Conservation (phyloP, 2,888 invertebrate genomes). For the Leptopilina drosophilae region DNA sequence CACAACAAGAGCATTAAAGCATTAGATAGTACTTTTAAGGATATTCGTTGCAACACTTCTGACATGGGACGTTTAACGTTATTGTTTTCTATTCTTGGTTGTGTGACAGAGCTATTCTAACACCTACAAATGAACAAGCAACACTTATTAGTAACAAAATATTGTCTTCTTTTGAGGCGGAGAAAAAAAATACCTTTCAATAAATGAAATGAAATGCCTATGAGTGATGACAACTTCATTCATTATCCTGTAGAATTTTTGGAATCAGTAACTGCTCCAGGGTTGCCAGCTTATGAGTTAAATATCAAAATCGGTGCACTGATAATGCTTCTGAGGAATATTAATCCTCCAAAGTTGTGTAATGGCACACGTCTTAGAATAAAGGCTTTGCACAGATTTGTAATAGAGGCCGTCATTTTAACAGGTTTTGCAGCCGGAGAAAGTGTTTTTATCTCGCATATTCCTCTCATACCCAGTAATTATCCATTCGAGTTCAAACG, state of each 20-base stretch:
- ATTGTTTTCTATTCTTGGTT: slow-evolving; percentile 48
- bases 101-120: background rate
- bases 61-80: slow-evolving; percentile 57
- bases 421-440: background rate
- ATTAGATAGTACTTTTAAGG: slow-evolving; percentile 63
- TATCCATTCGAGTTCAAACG: background rate
- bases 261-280: slow-evolving; percentile 42
- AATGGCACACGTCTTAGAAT: slow-evolving; percentile 53
- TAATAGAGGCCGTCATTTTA: background rate
- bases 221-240: background rate
- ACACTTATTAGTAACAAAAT: background rate
- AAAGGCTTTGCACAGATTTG: slow-evolving; percentile 24
- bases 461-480: background rate
- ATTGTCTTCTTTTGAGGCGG: background rate
- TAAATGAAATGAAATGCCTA: background rate
- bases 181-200: background rate
- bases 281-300: slow-evolving; percentile 61
- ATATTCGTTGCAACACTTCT: slow-evolving; percentile 52
- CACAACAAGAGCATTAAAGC: slow-evolving; percentile 63
- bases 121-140: background rate
- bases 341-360: slow-evolving; percentile 27
- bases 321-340: slow-evolving; percentile 54
- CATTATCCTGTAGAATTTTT: background rate
- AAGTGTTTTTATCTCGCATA: background rate
- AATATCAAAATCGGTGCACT: slow-evolving; percentile 54